Base-by-base conservation (phyloP, 2,113 vertebrate genomes). In the Actinemys pallida region DNA sequence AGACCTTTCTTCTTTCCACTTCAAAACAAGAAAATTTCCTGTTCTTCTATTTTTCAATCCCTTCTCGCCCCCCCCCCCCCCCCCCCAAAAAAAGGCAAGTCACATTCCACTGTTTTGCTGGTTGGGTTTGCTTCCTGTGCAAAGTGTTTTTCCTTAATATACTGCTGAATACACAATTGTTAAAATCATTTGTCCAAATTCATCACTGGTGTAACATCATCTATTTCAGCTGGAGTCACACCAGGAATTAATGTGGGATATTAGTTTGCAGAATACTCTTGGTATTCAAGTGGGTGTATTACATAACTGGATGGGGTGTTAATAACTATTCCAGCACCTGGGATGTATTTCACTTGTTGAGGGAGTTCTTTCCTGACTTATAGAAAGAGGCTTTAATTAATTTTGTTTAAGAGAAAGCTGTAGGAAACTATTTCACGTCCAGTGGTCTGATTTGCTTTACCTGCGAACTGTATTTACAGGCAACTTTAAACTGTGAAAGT, bases 211-310 rank as follows among this genome's bases (percentile, higher is more conserved):
- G 7, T 84, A 90, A 27, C 39, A 59, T 69, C 54, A 79, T 6
- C 45, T 45, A 87, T 86, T 90, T 92, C 47, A 89, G 19, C 1
- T 92, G 47, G 49, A 89, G 12, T 76, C 42, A 92, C 42, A 92
- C 4, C n/a, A 90, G 87, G 50, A 94, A 82, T 82, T 96, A 92
- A 86, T 82, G 54, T 39, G 16, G 29, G 42, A 31, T 89, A 92
- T 90, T 82, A 86, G 89, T 93, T 79, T 92, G 10, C 80, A 95
- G 76, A 93, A 95, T 84, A n/a, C 1, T 87, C 39, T 90, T 94
- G 12, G 25, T 53, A 27, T 31, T 8, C 25, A 92, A 49, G 65
- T 47, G 56, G 49, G 10, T 87, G 7, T 27, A 13, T 59, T 93
- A 54, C 39, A 5, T 27, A 89, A 13, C 39, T 94, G 17, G 45